These are phyloP conservation scores for Chesias legatella DNA, from an alignment of 2,888 invertebrate species.

Conservation along the genomic window DNA sequence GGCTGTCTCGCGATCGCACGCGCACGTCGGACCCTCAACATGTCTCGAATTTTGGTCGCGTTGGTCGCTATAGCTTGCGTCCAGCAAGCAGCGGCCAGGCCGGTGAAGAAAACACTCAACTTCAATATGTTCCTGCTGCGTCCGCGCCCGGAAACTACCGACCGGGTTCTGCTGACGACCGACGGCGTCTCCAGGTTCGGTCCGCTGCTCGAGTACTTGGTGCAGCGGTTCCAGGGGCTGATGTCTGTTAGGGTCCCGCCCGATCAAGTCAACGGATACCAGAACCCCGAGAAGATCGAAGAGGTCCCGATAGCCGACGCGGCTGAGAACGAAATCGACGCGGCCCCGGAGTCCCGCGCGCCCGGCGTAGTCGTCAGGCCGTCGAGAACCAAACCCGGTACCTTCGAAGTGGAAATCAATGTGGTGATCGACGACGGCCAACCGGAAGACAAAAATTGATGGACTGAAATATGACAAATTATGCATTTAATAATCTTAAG, in stretches of 20 bases:
- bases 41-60: constrained; percentile 46
- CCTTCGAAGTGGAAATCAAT: constrained; percentile 67
- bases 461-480: constrained; percentile 26
- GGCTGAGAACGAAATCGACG: constrained; percentile 72
- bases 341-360: constrained; percentile 62
- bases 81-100: constrained; percentile 48
- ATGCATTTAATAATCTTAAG: constrained; percentile 38
- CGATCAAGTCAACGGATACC: constrained; percentile 67
- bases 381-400: constrained; percentile 63
- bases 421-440: constrained; percentile 67
- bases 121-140: constrained; percentile 72
- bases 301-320: constrained; percentile 48
- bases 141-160: constrained; percentile 52
- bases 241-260: constrained; percentile 84
- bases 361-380: constrained; percentile 64
- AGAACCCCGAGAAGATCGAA: constrained; percentile 26
- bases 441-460: constrained; percentile 44
- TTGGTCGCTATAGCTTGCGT: constrained; percentile 50
- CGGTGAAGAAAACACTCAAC: constrained; percentile 65
- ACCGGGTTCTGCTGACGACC: constrained; percentile 55
- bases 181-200: constrained; percentile 82
- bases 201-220: constrained; percentile 83
- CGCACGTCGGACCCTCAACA: constrained; percentile 44
- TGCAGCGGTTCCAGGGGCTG: constrained; percentile 85
- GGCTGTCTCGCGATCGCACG: constrained; percentile 48